phyloP scores from a whole-genome alignment of 2,797 vertebrate genomes.

The Chrysocyon brachyurus region DNA sequence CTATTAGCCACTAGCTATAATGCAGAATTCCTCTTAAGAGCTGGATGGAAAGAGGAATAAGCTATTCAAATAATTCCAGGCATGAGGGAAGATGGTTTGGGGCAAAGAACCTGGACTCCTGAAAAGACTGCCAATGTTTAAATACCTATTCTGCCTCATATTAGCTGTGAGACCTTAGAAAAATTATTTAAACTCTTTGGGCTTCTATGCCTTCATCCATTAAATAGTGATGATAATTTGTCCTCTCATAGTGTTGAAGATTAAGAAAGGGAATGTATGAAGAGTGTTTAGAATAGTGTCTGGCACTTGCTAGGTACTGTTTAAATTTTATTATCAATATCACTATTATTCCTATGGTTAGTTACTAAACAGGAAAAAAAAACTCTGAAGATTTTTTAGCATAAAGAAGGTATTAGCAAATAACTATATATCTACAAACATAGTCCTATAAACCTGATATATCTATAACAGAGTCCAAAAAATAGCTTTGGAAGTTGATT shows the following conservation, averaged over 20 bases:
- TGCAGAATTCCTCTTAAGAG: slow-evolving; percentile 12
- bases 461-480: slow-evolving; percentile 53
- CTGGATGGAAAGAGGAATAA: background rate
- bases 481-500: slow-evolving; percentile 55
- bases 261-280: slow-evolving; percentile 27
- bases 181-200: background rate
- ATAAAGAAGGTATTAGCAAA: slow-evolving; percentile 44
- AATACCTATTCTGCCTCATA: background rate
- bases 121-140: background rate
- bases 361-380: slow-evolving; percentile 15
- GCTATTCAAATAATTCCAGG: slow-evolving; percentile 13
- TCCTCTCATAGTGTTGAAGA: background rate
- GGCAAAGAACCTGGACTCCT: background rate
- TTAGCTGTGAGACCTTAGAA: background rate
- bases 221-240: slow-evolving; percentile 8
- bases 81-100: background rate
- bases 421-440: slow-evolving; percentile 54
- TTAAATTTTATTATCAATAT: slow-evolving; percentile 35
- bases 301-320: background rate
- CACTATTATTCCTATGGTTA: slow-evolving; percentile 6
- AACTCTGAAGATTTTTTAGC: slow-evolving; percentile 23
- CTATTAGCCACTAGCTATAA: background rate
- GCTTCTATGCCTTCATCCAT: background rate
- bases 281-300: slow-evolving; percentile 22
- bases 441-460: slow-evolving; percentile 17